phyloP scores from a whole-genome alignment of 2,888 invertebrate species.

The Epistrophe grossulariae region DNA sequence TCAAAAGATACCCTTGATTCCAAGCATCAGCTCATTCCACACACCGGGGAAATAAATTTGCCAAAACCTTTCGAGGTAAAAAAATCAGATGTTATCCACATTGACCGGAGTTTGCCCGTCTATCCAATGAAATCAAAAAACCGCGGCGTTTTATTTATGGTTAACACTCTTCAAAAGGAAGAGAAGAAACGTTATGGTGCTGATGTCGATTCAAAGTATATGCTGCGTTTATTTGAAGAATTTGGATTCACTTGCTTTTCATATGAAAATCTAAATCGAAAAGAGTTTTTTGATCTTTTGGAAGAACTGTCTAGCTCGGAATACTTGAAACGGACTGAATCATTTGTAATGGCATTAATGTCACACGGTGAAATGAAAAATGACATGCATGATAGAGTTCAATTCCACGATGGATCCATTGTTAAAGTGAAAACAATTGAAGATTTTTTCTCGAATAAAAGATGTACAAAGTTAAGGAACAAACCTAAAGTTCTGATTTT shows the following conservation, averaged over 20 bases:
- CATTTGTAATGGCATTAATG: slow-evolving; percentile 87
- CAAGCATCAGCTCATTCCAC: slow-evolving; percentile 74
- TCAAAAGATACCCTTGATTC: slow-evolving; percentile 48
- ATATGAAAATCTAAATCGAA: slow-evolving; percentile 79
- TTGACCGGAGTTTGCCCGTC: slow-evolving; percentile 76
- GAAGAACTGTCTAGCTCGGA: slow-evolving; percentile 83
- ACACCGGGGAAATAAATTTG: slow-evolving; percentile 68
- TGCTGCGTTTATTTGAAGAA: slow-evolving; percentile 86
- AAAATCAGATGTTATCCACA: slow-evolving; percentile 78
- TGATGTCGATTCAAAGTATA: slow-evolving; percentile 86
- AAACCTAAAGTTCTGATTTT: slow-evolving; percentile 91
- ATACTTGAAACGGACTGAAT: slow-evolving; percentile 85
- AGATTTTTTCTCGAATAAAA: slow-evolving; percentile 86
- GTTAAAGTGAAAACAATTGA: slow-evolving; percentile 85
- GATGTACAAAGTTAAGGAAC: slow-evolving; percentile 85
- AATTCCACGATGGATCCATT: slow-evolving; percentile 85
- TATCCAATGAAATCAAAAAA: slow-evolving; percentile 85
- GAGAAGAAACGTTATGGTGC: slow-evolving; percentile 85
- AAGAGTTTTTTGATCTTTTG: slow-evolving; percentile 84
- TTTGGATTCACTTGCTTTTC: slow-evolving; percentile 85
- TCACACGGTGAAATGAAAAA: slow-evolving; percentile 86
- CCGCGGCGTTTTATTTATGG: slow-evolving; percentile 87
- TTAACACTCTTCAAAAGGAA: slow-evolving; percentile 85
- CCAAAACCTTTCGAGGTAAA: slow-evolving; percentile 73
- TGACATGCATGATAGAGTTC: slow-evolving; percentile 85